Evolutionary conservation across 1,140 invertebrate species (phyloP), one percentile per base, ranked within the genome.

Genomic region (Trachymyrmex septentrionalis): DNA sequence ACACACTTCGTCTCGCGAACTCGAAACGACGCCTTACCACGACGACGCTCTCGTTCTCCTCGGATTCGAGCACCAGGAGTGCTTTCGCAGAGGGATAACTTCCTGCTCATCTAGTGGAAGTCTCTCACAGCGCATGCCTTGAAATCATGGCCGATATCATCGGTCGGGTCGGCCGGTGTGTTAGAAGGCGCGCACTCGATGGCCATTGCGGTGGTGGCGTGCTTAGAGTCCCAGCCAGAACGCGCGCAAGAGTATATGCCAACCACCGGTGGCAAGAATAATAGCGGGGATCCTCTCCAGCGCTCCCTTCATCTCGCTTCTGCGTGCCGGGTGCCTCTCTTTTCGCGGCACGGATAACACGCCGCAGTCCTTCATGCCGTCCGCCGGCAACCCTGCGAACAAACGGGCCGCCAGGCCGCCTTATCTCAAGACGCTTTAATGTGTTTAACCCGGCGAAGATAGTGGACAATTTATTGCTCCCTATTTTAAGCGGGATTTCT

Each of bases 381-480:
- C 92, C 89, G 90, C 87, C 90, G 92, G 92, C 86, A 93, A 93
- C 93, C 92, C 90, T 86, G 85, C 89, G 91, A 91, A 94, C 94
- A 94, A 95, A 95, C 94, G 93, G 92, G 92, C 94, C 94, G 90
- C 91, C 87, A 67, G 82, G 87, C 87, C 87, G 91, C 90, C 92
- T 93, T 95, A 94, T 95, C 94, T 94, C 94, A 94, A 94, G 93
- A 94, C 94, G 93, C 93, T 95, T 94, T 95, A 95, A 95, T 95
- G 94, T 94, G 94, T 95, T 95, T 95, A 95, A 95, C 94, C 94
- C 94, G 92, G 90, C 91, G 89, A 92, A 95, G 94, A 95, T 95
- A 95, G 93, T 92, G 93, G 90, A 88, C 92, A 94, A 95, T 95
- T 95, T 95, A 95, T 95, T 94, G 92, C 93, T 92, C 93, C 93